Conservation (phyloP, 2,888 invertebrate species). For the Pyralis farinalis region DNA sequence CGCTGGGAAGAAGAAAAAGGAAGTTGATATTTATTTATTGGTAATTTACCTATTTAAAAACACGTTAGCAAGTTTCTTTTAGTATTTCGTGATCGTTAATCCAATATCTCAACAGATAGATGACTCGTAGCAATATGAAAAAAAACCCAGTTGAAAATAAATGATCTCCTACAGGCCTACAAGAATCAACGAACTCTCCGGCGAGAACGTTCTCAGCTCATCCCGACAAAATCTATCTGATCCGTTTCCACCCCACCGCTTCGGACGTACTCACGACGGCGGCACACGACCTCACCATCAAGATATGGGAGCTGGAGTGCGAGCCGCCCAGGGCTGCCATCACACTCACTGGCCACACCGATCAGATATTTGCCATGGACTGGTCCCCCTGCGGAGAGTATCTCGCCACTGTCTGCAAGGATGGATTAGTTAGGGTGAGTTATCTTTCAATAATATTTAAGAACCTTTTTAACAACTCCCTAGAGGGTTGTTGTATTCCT, state of each 20-base stretch:
- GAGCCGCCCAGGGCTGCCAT: slow-evolving; percentile 61
- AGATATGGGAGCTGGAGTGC: slow-evolving; percentile 90
- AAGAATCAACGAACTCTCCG: slow-evolving; percentile 90
- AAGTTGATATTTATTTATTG: no score
- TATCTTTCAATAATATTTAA: no score
- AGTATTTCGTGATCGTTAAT: no score
- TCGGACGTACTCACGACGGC: slow-evolving; percentile 92
- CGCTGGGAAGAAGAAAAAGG: no score
- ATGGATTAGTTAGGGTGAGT: slow-evolving; percentile 86
- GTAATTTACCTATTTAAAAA: no score
- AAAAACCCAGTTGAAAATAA: no score
- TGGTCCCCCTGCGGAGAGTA: slow-evolving; percentile 96
- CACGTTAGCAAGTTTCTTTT: no score
- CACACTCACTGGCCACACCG: slow-evolving; percentile 86
- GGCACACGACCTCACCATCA: slow-evolving; percentile 93
- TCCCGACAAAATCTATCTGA: slow-evolving; percentile 92
- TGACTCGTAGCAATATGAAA: no score
- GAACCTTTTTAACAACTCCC: no score
- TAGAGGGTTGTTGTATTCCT: no score
- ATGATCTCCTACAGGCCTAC: slow-evolving; percentile 81
- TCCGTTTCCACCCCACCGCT: slow-evolving; percentile 95
- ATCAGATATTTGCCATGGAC: slow-evolving; percentile 94
- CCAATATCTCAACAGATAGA: no score
- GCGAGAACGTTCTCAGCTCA: slow-evolving; percentile 85
- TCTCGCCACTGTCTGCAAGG: slow-evolving; percentile 94